A percentile compares a stretch with the other conserved stretches of the same genome.
phyloP scores from a whole-genome alignment of 2,888 invertebrate genomes.

The Spodoptera picta region DNA sequence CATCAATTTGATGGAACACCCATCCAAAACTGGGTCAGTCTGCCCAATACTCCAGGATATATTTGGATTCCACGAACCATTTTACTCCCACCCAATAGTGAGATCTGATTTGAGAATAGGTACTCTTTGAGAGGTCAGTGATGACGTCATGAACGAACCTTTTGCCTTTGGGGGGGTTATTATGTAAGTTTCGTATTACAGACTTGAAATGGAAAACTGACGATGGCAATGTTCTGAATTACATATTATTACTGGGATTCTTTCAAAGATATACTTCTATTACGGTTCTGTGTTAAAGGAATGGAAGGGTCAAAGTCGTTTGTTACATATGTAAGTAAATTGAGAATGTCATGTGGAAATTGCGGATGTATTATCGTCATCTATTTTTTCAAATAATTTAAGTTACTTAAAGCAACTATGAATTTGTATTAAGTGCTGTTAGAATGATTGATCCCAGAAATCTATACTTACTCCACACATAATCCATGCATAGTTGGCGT shows the following conservation, averaged over 20 bases:
- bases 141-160: slow-evolving; percentile 34
- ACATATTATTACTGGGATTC: slow-evolving; percentile 29
- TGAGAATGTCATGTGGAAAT: no score
- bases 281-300: no score
- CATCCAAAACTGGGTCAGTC: slow-evolving; percentile 38
- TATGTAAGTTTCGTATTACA: slow-evolving; percentile 35
- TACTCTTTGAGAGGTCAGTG: slow-evolving; percentile 20
- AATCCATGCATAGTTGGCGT: no score
- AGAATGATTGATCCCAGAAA: no score
- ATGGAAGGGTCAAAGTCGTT: no score
- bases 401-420: no score
- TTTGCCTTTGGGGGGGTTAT: slow-evolving; percentile 28
- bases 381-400: no score
- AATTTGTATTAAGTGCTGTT: no score
- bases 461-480: no score
- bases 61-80: slow-evolving; percentile 30
- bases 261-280: slow-evolving; percentile 12
- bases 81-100: slow-evolving; percentile 38
- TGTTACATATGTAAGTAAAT: no score
- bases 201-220: slow-evolving; percentile 21
- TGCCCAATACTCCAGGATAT: slow-evolving; percentile 25
- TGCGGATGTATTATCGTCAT: no score
- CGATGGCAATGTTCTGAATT: slow-evolving; percentile 22
- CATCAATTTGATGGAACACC: slow-evolving; percentile 36
- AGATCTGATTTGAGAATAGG: slow-evolving; percentile 38